Evolutionary conservation across 2,113 vertebrate genomes (phyloP), one percentile per base, ranked within the genome.

Genomic region (Pterocles burchelli): DNA sequence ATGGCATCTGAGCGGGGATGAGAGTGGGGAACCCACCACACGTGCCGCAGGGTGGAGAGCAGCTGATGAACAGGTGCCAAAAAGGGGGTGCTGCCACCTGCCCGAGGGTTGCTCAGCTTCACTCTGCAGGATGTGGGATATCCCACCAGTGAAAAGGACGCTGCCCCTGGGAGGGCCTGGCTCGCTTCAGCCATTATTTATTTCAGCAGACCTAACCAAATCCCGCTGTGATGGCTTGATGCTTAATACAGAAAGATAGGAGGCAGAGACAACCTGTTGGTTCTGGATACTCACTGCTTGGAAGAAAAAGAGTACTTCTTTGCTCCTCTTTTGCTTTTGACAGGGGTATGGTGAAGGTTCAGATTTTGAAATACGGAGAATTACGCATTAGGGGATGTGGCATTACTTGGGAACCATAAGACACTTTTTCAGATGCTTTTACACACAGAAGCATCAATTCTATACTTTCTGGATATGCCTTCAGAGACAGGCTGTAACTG

Each of bases 221-320:
- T 4, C 22, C 59, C 16, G 2, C 29, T 1, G 57, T 0, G 57
- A 13, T 3, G 7, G 20, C 26, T 36, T 10, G 20, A 5, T 48
- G 21, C 51, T 18, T 14, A 8, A 4, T 4, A 8, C 0, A 5
- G 11, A 16, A 11, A 11, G 24, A 2, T 18, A 1, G 0, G 38
- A 24, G 46, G 29, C 51, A 11, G 46, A 1, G 67, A 14, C 8
- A 24, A 43, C 72, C 41, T 68, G 57, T 45, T 49, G 72, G 19
- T 12, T 45, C 55, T 7, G 72, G 51, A 13, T 6, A 0, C 34
- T 61, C 18, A 7, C 33, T 34, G 54, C 48, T 34, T 11, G 66
- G 43, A 36, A 73, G 54, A 72, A 17, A 9, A 15, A 9, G 5
- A 46, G 43, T 7, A 7, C 12, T 70, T 67, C n/a, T 68, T 18